phyloP scores from a whole-genome alignment of 1,140 invertebrate species.

The Rhyacophila brunnea region DNA sequence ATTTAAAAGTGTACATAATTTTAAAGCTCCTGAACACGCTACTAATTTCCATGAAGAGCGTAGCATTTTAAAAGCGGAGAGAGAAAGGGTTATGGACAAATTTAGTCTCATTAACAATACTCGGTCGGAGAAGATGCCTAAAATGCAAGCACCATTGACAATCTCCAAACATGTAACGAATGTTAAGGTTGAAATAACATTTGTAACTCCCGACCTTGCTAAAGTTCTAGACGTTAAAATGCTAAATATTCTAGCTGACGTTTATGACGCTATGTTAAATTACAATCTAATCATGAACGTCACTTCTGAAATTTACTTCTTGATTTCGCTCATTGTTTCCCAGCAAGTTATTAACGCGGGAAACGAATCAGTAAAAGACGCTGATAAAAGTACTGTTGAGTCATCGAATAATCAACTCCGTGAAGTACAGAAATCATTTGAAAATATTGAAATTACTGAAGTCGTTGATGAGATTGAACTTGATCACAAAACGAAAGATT shows the following conservation, averaged over 20 bases:
- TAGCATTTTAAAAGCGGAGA: constrained; percentile 47
- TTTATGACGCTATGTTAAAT: constrained; percentile 46
- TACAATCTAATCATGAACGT: constrained; percentile 48
- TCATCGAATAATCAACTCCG: too few relatives aligned
- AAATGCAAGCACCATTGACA: constrained; percentile 3
- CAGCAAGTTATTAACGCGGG: constrained; percentile 44
- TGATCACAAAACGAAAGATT: background rate
- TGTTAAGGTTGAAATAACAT: constrained; percentile 41
- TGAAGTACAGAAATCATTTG: background rate
- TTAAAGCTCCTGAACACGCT: constrained; percentile 42
- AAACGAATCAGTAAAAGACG: constrained; percentile 33
- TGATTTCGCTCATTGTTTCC: constrained; percentile 47
- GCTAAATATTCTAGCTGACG: constrained; percentile 43
- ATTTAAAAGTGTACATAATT: constrained; percentile 42
- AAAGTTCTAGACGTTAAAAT: constrained; percentile 42
- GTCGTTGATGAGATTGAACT: background rate
- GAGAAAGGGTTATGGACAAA: constrained; percentile 52
- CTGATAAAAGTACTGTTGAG: constrained; percentile 26
- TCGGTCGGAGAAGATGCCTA: constrained; percentile 7
- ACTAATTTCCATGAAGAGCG: constrained; percentile 46
- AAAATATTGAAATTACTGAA: background rate
- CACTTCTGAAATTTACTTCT: constrained; percentile 48
- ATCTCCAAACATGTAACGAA: background rate
- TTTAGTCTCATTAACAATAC: constrained; percentile 47
- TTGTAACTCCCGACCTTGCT: constrained; percentile 38